Evolutionary conservation across 2,888 invertebrate genomes (phyloP).

Genomic region (Palloptera scutellata): DNA sequence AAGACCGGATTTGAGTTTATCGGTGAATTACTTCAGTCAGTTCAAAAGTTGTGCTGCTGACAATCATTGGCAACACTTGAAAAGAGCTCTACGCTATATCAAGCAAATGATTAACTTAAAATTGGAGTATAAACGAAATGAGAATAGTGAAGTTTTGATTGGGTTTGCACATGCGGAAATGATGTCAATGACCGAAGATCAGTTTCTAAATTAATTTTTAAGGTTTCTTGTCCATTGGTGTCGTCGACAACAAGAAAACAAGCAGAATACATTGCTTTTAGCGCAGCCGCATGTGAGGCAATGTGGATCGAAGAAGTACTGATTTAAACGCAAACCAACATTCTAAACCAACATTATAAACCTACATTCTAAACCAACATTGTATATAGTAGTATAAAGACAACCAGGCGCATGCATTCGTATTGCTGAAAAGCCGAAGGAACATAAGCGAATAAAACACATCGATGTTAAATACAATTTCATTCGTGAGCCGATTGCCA

Average conservation of each 20-base stretch:
- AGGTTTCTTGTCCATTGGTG: conserved; percentile 31
- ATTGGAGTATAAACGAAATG: not conserved
- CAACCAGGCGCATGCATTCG: too few relatives aligned
- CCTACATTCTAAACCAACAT: conserved; percentile 30
- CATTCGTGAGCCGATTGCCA: conserved; percentile 25
- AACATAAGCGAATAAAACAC: conserved; percentile 34
- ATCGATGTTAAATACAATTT: conserved; percentile 31
- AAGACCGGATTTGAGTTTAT: conserved; percentile 17
- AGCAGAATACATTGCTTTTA: conserved; percentile 32
- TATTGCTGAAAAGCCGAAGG: conserved; percentile 33
- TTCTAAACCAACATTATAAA: conserved; percentile 3
- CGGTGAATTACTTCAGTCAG: conserved; percentile 18
- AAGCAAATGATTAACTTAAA: conserved; percentile 6
- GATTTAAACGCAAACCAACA: conserved; percentile 11
- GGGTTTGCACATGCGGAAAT: conserved; percentile 34
- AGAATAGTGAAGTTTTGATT: conserved; percentile 16
- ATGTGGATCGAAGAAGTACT: conserved; percentile 26
- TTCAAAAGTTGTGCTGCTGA: conserved; percentile 13
- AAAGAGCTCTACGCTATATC: conserved; percentile 21
- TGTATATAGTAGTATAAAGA: too few relatives aligned
- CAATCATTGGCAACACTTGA: conserved; percentile 11
- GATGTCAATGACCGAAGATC: conserved; percentile 34
- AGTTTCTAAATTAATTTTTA: conserved; percentile 32
- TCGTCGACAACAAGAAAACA: conserved; percentile 34
- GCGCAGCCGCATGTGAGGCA: conserved; percentile 24